Evolutionary conservation across 2,888 invertebrate species (phyloP), one percentile per base, ranked within the genome.

Genomic region (Galerucella calmariensis): DNA sequence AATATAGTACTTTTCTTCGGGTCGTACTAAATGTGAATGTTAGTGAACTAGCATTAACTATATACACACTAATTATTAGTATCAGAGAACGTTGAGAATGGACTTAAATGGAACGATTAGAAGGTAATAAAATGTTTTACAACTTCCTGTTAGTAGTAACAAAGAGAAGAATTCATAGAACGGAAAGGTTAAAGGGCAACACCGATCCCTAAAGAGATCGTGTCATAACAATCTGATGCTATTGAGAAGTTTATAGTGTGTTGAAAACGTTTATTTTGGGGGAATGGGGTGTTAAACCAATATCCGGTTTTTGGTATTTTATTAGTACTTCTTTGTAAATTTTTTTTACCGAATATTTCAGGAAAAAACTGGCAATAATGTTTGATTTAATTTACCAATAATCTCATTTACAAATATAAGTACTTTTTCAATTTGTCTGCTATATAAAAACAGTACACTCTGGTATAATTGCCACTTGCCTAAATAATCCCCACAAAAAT

Each of bases 91-190:
- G n/a, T 46, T 56, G 14, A 53, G 44, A 46, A 46, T 65, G 16
- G 44, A 10, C 56, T 67, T 67, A 67, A 67, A 56, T 56, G 56
- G 67, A 51, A 67, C 27, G 67, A 67, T 67, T 67, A 67, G 67
- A 46, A 67, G 48, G 56, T 67, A 56, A 67, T 67, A 67, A 67
- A 67, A 58, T 35, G 41, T 53, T 67, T 67, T 56, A 67, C 12
- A 56, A 67, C 67, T 67, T 67, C 67, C 67, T 56, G 56, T 56
- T 41, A 41, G 35, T 12, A 16, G 46, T 44, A 12, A 67, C 35
- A 67, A 67, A 67, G 67, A 53, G 53, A n/a, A 58, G 12, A 41
- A n/a, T 67, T 67, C 67, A 53, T 56, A 67, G 67, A 67, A 67
- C 56, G 56, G 56, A 67, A 67, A 56, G 58, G 67, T 56, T 67